Evolutionary conservation across 37 sponge, comb jelly and placozoan species (phyloP).

Genomic region (Cliona cf. orientalis): DNA sequence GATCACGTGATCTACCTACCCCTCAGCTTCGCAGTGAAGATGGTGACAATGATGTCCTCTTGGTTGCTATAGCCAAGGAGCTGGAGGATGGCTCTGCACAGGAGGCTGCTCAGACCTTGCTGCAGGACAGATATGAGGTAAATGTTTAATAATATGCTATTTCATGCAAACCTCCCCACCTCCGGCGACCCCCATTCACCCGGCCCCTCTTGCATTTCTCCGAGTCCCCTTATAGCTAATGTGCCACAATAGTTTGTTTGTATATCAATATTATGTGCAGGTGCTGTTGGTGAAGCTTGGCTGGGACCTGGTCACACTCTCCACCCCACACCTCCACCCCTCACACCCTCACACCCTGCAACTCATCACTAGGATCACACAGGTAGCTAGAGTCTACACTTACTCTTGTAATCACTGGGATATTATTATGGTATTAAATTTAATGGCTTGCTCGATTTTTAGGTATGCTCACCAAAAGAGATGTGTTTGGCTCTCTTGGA

Average conservation of each 20-base stretch:
- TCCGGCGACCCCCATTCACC: neutral
- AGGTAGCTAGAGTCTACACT: neutral
- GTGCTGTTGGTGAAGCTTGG: slow-evolving; percentile 29
- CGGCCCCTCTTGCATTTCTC: neutral
- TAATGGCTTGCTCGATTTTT: neutral
- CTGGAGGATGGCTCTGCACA: neutral
- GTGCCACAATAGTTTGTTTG: no score
- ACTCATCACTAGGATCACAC: slow-evolving; percentile 19
- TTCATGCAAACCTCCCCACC: no score
- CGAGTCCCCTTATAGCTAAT: no score
- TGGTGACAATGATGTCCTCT: slow-evolving; percentile 23
- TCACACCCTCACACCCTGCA: slow-evolving; percentile 14
- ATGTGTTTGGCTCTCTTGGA: slow-evolving; percentile 75
- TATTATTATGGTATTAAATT: neutral
- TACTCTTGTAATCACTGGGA: neutral
- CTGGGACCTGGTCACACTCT: slow-evolving; percentile 46
- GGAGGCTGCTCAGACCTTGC: neutral
- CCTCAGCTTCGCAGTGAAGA: slow-evolving; percentile 33
- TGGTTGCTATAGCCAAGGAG: slow-evolving; percentile 9
- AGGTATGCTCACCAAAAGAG: slow-evolving; percentile 72
- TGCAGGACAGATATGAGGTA: slow-evolving; percentile 28
- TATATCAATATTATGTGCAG: no score
- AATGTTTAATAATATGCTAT: neutral
- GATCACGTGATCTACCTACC: no score
- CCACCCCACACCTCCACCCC: slow-evolving; percentile 39